A percentile compares a stretch with the other conserved stretches of the same genome.
phyloP scores from a whole-genome alignment of 1,140 invertebrate species.

The Polypedilum vanderplanki region DNA sequence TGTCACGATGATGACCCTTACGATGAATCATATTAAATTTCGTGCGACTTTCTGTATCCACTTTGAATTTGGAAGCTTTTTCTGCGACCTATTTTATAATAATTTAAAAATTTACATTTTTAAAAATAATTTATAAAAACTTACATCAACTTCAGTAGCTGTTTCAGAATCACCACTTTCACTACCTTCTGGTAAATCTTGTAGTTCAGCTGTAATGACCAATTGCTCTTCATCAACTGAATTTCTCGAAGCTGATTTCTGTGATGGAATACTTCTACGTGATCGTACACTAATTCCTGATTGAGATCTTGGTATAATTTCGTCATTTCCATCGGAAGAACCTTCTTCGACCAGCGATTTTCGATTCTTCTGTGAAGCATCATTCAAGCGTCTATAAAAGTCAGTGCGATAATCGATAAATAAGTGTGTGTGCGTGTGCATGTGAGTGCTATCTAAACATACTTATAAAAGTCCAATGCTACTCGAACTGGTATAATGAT shows the following conservation, averaged over 20 bases:
- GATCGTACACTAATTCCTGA: conserved; percentile 44
- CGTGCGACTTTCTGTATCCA: conserved; percentile 55
- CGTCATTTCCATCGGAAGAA: conserved; percentile 43
- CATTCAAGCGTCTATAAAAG: conserved; percentile 38
- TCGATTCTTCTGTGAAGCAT: conserved; percentile 41
- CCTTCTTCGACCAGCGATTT: conserved; percentile 50
- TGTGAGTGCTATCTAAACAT: conserved; percentile 10
- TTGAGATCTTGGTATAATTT: conserved; percentile 43
- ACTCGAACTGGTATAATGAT: conserved; percentile 51
- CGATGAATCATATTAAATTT: conserved; percentile 41
- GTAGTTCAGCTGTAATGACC: conserved; percentile 44
- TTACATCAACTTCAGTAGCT: conserved; percentile 65
- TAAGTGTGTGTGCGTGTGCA: not conserved
- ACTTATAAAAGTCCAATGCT: conserved; percentile 53
- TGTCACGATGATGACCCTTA: conserved; percentile 41
- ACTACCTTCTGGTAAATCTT: conserved; percentile 52
- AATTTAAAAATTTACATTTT: too few relatives aligned
- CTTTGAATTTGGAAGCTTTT: conserved; percentile 66
- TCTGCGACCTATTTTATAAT: conserved; percentile 48
- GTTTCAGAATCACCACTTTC: conserved; percentile 61
- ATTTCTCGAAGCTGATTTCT: conserved; percentile 45
- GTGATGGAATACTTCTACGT: conserved; percentile 42
- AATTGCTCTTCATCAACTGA: conserved; percentile 55
- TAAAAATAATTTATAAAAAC: too few relatives aligned
- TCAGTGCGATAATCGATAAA: not conserved